Conservation (phyloP, 2,888 invertebrate genomes). For the Rhagonycha lutea region DNA sequence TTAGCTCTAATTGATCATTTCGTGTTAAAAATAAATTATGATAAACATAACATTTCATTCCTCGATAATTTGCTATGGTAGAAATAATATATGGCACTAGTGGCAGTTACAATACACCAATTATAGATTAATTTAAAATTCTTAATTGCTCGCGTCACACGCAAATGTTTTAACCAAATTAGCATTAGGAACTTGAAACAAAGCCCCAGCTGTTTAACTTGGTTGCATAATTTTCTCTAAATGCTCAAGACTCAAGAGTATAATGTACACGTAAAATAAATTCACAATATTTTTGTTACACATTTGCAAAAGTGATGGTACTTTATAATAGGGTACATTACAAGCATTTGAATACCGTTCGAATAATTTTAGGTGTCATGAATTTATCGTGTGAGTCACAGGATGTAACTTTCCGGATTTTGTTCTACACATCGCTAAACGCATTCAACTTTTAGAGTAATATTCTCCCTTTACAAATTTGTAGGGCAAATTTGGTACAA, state of each 20-base stretch:
- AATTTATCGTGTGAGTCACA: not conserved
- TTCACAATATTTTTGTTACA: not conserved
- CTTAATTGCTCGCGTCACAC: constrained; percentile 15
- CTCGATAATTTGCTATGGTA: not conserved
- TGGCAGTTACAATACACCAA: constrained; percentile 9
- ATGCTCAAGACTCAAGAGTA: not conserved
- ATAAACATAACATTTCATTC: not conserved
- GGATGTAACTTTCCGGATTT: constrained; percentile 1
- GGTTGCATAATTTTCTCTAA: not conserved
- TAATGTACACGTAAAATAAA: not conserved
- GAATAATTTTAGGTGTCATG: not conserved
- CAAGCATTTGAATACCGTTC: not conserved
- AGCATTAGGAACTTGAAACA: constrained; percentile 6
- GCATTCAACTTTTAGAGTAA: not conserved
- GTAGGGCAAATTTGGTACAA: not conserved
- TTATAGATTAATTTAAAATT: constrained; percentile 16
- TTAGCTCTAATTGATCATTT: not conserved
- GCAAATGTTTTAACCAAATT: constrained; percentile 19
- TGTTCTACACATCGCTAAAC: not conserved
- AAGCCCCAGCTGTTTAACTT: not conserved
- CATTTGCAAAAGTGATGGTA: not conserved
- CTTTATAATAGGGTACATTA: not conserved
- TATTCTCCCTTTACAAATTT: not conserved
- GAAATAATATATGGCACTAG: not conserved
- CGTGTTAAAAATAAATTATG: not conserved